Evolutionary conservation across 2,888 invertebrate species (phyloP).

Genomic region (Parnassius apollo): DNA sequence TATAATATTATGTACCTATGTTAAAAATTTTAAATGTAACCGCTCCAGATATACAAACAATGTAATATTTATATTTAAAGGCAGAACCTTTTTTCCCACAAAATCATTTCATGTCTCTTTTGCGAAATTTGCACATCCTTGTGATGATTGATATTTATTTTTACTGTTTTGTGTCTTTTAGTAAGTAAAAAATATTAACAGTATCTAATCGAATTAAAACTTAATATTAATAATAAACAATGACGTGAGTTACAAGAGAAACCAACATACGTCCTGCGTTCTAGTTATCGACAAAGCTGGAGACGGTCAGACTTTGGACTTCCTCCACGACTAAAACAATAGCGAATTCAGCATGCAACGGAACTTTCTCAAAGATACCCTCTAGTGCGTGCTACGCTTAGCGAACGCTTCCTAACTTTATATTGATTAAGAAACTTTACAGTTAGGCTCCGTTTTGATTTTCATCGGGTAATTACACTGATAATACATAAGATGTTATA

Average conservation of each 20-base stretch:
- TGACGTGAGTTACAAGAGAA: conserved; percentile 59
- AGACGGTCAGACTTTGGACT: conserved; percentile 66
- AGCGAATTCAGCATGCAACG: conserved; percentile 77
- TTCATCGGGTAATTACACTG: conserved; percentile 41
- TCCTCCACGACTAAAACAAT: conserved; percentile 69
- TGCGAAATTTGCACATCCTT: too few relatives aligned
- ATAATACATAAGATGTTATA: too few relatives aligned
- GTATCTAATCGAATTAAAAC: conserved; percentile 57
- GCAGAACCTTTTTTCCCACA: too few relatives aligned
- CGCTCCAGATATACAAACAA: too few relatives aligned
- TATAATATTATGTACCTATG: too few relatives aligned
- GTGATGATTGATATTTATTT: too few relatives aligned
- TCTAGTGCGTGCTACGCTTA: conserved; percentile 74
- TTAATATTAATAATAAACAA: conserved; percentile 70
- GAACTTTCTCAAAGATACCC: conserved; percentile 75
- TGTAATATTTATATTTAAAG: too few relatives aligned
- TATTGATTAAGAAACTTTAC: conserved; percentile 74
- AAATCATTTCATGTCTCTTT: too few relatives aligned
- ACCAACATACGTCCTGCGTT: conserved; percentile 58
- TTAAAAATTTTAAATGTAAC: too few relatives aligned
- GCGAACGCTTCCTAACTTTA: conserved; percentile 70
- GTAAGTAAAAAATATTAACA: conserved; percentile 39
- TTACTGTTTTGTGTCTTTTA: neutral
- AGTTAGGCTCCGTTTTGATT: conserved; percentile 47
- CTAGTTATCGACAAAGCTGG: conserved; percentile 49